Evolutionary conservation across 2,888 invertebrate species (phyloP).

Genomic region (Athalia rosae): DNA sequence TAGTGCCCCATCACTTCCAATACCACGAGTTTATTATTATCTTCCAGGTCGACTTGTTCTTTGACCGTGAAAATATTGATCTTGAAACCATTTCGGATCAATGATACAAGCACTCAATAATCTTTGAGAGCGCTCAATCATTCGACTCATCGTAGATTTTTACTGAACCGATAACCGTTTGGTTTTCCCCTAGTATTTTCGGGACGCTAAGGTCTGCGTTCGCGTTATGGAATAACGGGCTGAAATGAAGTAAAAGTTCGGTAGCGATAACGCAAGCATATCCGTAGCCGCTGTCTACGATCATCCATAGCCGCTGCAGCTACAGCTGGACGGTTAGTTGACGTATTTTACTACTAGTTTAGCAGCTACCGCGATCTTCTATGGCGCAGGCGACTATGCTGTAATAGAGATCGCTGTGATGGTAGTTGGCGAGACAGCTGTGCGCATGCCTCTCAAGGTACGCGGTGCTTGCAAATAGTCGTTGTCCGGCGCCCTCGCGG

Average conservation of each 20-base stretch:
- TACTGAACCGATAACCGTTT: too few relatives aligned
- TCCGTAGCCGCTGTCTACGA: neutral
- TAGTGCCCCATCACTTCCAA: too few relatives aligned
- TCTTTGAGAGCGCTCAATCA: too few relatives aligned
- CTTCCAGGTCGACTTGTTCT: too few relatives aligned
- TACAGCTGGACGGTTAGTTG: slow-evolving; percentile 33
- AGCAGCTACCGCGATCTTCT: slow-evolving; percentile 28
- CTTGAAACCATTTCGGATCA: too few relatives aligned
- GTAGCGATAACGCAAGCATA: neutral
- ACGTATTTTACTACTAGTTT: slow-evolving; percentile 3
- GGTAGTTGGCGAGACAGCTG: slow-evolving; percentile 28
- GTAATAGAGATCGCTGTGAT: neutral
- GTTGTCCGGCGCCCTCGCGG: slow-evolving; percentile 44
- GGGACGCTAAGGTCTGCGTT: too few relatives aligned
- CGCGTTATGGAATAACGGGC: neutral
- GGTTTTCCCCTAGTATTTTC: too few relatives aligned
- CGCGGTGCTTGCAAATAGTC: slow-evolving; percentile 44
- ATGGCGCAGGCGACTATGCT: slow-evolving; percentile 38
- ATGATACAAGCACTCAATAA: too few relatives aligned
- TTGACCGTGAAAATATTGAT: too few relatives aligned
- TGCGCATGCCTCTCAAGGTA: slow-evolving; percentile 41
- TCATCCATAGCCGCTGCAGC: neutral
- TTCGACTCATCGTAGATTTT: too few relatives aligned
- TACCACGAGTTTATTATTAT: too few relatives aligned
- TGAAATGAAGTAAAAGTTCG: neutral